Conservation (phyloP, 2,888 invertebrate genomes). For the Leptothorax acervorum region DNA sequence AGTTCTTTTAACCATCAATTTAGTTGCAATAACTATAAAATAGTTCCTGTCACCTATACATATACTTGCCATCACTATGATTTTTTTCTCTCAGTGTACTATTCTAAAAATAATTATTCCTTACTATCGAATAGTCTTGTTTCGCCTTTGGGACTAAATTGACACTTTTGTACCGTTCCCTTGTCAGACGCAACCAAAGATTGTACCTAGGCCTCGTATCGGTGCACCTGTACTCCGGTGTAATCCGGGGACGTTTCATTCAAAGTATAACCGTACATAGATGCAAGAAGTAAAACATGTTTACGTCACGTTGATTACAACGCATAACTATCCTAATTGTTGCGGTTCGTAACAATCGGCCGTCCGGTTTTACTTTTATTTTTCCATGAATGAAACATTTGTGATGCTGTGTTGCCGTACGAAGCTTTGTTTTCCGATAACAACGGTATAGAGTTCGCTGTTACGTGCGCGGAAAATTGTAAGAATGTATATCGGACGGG, state of each 20-base stretch:
- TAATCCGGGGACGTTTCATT: neutral
- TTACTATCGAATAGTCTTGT: too few species aligned
- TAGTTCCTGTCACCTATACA: too few species aligned
- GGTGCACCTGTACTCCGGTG: neutral
- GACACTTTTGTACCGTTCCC: too few species aligned
- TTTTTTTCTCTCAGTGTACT: too few species aligned
- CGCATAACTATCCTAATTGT: neutral
- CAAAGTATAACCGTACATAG: neutral
- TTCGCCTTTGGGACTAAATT: too few species aligned
- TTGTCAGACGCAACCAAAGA: neutral
- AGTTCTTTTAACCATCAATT: too few species aligned
- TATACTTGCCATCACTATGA: too few species aligned
- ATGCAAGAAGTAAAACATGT: neutral
- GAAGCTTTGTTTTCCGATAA: slow-evolving; percentile 25
- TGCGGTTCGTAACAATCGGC: neutral
- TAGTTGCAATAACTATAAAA: too few species aligned
- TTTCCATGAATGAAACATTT: slow-evolving; percentile 13
- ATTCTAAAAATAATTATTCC: too few species aligned
- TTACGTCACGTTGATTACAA: slow-evolving; percentile 1
- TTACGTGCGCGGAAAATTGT: slow-evolving; percentile 37
- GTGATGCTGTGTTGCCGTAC: neutral
- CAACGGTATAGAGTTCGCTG: slow-evolving; percentile 11
- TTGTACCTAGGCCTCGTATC: neutral
- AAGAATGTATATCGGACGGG: slow-evolving; percentile 27
- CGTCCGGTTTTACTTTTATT: neutral